Base-by-base conservation (phyloP, 1,140 invertebrate species). In the Ostrea denselamellosa region DNA sequence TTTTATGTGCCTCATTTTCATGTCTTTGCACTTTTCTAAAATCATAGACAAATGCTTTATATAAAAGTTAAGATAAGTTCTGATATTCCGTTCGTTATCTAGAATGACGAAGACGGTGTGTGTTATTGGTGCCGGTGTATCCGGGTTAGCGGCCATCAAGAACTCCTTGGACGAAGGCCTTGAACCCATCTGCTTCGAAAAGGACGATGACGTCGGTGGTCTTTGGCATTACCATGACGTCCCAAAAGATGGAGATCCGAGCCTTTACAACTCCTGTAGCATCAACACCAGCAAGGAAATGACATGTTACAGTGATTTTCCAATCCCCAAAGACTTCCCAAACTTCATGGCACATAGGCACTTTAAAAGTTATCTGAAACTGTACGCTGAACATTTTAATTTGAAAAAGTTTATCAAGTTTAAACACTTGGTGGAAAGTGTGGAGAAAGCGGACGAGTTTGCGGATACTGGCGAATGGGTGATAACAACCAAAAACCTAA, bases 241-340 rank as follows among this genome's bases (percentile, higher is more conserved):
- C 17, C 85, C 87, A 9, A 89, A 90, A 65, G 91, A 91, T 44
- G 86, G 87, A 4, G 87, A 90, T 0, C 94, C 92, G 5, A 95
- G 94, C 25, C 56, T 94, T 83, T 89, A 92, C 89, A 91, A 90
- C 62, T 92, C 92, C 0, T 95, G 94, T 44, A 93, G 96, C 52
- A 95, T 95, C 9, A 96, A 96, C 89, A 95, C 95, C 0, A 95
- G 95, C 52, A 96, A 96, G 86, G 96, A 96, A 88, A 93, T 96
- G 92, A 95, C 95, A 91, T 93, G 95, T 10, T 96, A 94, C 91
- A 95, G 95, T 68, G 95, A 96, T 89, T 96, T 95, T 85, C 95
- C 95, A 0, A 95, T 95, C 44, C 95, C 95, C 2, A 90, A 86
- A 77, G 93, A 95, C 7, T 95, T 90, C 62, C 94, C 95, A 0